A percentile compares a stretch with the other conserved stretches of the same genome.
These are phyloP conservation scores for Galeruca laticollis DNA, from an alignment of 2,888 invertebrate species.

Conservation along the genomic window DNA sequence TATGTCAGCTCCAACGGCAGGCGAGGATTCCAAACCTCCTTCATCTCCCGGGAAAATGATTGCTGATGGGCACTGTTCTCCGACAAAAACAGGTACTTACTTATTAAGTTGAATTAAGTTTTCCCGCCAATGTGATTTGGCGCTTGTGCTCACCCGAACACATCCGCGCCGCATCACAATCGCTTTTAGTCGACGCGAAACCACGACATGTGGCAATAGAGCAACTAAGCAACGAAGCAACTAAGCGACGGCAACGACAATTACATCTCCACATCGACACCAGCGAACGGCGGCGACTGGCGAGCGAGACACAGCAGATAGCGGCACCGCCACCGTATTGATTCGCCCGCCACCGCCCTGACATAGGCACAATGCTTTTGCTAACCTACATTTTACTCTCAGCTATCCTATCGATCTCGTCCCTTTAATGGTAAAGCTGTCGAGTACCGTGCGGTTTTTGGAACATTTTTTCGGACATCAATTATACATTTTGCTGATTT, in stretches of 20 bases:
- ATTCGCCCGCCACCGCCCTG: slow-evolving; percentile 55
- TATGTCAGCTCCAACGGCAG: slow-evolving; percentile 63
- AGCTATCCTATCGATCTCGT: slow-evolving; percentile 56
- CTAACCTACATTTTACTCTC: slow-evolving; percentile 64
- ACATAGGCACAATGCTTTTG: slow-evolving; percentile 60
- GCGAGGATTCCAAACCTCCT: slow-evolving; percentile 62
- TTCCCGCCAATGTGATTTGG: slow-evolving; percentile 29
- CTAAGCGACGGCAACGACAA: background rate
- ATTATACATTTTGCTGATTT: background rate
- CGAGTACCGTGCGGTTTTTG: background rate
- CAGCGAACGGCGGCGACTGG: slow-evolving; percentile 13
- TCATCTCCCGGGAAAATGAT: slow-evolving; percentile 59
- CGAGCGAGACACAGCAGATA: slow-evolving; percentile 3
- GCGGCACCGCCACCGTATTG: slow-evolving; percentile 51
- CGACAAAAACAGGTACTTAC: slow-evolving; percentile 62
- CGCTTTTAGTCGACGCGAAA: slow-evolving; percentile 11
- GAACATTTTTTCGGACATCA: background rate
- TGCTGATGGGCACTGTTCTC: slow-evolving; percentile 66
- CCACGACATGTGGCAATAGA: background rate
- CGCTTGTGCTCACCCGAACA: slow-evolving; percentile 23
- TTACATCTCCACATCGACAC: background rate
- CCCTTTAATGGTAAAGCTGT: slow-evolving; percentile 41
- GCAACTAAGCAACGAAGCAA: background rate
- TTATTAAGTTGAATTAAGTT: slow-evolving; percentile 32
- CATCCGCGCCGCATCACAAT: slow-evolving; percentile 5